A percentile compares a stretch with the other conserved stretches of the same genome.
Evolutionary conservation across 1,140 invertebrate species (phyloP).

Genomic region (Campoletis sonorensis): DNA sequence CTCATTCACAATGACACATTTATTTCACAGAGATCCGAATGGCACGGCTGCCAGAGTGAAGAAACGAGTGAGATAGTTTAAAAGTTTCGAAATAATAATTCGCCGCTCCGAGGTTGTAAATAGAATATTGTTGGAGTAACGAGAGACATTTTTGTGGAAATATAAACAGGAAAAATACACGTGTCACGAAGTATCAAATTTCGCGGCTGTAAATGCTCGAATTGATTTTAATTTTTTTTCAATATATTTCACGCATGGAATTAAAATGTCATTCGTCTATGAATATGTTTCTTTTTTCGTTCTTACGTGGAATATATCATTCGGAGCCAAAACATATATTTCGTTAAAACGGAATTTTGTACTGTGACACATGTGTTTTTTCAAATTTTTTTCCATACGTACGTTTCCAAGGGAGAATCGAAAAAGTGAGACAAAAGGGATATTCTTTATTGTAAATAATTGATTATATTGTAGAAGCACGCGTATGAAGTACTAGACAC

Average conservation of each 20-base stretch:
- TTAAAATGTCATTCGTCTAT: too few species aligned
- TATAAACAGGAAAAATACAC: too few species aligned
- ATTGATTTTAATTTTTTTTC: too few species aligned
- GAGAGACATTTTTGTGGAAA: not conserved
- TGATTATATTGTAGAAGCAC: conserved; percentile 37
- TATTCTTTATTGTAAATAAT: conserved; percentile 42
- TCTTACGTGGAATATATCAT: not conserved
- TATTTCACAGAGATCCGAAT: conserved; percentile 1
- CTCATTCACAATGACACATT: not conserved
- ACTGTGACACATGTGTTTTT: too few species aligned
- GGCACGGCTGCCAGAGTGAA: not conserved
- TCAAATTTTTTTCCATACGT: too few species aligned
- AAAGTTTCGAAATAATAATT: not conserved
- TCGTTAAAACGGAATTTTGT: too few species aligned
- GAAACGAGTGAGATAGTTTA: conserved; percentile 7
- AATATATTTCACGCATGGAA: too few species aligned
- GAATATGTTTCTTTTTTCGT: not conserved
- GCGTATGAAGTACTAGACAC: conserved; percentile 36
- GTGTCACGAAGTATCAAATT: too few species aligned
- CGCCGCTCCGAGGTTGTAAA: conserved; percentile 42
- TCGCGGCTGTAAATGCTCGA: too few species aligned
- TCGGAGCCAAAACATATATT: too few species aligned
- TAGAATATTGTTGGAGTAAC: conserved; percentile 25
- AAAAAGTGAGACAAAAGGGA: not conserved
- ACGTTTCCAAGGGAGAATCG: too few species aligned